These are phyloP conservation scores for Heliconius sara DNA, from an alignment of 2,888 invertebrate species.

Conservation along the genomic window DNA sequence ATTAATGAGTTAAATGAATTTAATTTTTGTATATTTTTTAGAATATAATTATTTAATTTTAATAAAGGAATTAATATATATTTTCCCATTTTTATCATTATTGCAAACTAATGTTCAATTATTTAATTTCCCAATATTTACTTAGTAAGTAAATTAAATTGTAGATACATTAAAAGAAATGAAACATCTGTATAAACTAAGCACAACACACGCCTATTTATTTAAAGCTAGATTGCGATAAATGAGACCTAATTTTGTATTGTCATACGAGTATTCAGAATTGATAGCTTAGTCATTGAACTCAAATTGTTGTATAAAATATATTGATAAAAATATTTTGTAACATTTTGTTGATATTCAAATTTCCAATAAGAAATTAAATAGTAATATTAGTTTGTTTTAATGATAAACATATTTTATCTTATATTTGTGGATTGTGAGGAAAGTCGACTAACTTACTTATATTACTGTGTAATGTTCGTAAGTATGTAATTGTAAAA, in stretches of 20 bases:
- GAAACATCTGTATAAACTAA: conserved; percentile 12
- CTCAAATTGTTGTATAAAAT: neutral
- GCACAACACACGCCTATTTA: conserved; percentile 14
- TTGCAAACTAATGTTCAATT: neutral
- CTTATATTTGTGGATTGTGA: neutral
- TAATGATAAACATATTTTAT: neutral
- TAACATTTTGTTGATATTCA: neutral
- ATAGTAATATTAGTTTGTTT: neutral
- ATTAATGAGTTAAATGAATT: neutral
- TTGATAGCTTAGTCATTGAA: conserved; percentile 36
- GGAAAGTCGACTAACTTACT: neutral
- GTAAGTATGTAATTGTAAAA: conserved; percentile 1
- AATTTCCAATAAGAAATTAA: neutral
- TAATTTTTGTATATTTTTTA: neutral
- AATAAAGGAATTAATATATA: neutral
- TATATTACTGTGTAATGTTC: neutral
- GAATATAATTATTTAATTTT: neutral
- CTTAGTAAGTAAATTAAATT: neutral
- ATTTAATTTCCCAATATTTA: neutral
- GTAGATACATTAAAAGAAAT: neutral
- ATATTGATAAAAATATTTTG: neutral
- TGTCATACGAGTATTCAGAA: conserved; percentile 34
- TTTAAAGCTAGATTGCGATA: conserved; percentile 32
- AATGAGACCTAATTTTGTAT: conserved; percentile 42
- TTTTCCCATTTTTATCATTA: neutral